phyloP scores from a whole-genome alignment of 2,797 vertebrate species.

The Sebastes baramenuke region DNA sequence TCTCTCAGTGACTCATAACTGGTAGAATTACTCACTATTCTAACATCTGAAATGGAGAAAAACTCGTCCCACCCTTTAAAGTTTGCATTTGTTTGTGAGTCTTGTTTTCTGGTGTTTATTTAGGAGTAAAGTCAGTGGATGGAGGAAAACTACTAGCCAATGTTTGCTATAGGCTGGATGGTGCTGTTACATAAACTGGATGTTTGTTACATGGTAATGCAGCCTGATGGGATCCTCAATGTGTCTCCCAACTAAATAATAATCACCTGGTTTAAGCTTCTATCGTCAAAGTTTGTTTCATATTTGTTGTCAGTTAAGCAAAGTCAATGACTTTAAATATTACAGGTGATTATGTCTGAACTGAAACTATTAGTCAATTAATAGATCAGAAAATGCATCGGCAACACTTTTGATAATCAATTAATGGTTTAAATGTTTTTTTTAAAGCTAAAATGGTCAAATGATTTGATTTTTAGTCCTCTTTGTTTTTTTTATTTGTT shows the following conservation, averaged over 20 bases:
- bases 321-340: neutral
- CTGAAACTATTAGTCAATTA: neutral
- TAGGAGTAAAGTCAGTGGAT: neutral
- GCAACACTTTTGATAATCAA: neutral
- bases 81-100: neutral
- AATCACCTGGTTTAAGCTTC: neutral
- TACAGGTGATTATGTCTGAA: neutral
- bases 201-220: constrained; percentile 13
- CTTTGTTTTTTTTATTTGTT: too few species aligned
- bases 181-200: constrained; percentile 48
- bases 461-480: neutral
- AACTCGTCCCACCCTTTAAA: neutral
- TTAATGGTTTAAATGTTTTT: neutral
- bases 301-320: neutral
- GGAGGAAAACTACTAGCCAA: neutral
- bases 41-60: neutral
- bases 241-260: neutral
- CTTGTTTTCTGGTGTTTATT: neutral
- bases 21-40: neutral
- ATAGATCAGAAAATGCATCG: neutral
- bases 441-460: neutral
- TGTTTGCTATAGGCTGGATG: neutral
- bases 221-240: neutral
- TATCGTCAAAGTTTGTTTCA: neutral
- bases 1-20: constrained; percentile 47